Evolutionary conservation across 2,888 invertebrate genomes (phyloP).

Genomic region (Bhutanitis thaidina): DNA sequence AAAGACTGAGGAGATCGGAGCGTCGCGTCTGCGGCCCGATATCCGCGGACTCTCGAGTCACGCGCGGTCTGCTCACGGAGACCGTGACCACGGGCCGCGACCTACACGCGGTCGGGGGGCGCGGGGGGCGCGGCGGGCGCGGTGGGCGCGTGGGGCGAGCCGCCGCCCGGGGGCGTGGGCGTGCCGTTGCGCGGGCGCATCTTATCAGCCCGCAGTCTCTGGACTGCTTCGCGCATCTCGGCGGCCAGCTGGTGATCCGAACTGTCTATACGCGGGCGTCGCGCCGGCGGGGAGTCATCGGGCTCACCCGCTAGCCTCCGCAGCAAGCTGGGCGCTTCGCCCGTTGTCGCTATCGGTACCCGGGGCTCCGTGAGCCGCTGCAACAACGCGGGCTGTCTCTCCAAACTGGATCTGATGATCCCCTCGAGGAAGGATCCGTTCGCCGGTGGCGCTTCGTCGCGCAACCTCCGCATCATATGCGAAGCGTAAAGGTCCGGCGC

Average conservation of each 20-base stretch:
- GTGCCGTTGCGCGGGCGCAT: conserved; percentile 62
- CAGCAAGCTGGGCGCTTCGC: conserved; percentile 81
- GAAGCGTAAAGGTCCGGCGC: conserved; percentile 87
- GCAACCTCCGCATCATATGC: conserved; percentile 89
- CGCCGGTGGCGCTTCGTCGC: conserved; percentile 85
- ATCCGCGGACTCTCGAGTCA: neutral
- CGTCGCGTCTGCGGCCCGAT: conserved; percentile 24
- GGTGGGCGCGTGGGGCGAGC: conserved; percentile 36
- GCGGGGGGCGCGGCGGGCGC: conserved; percentile 36
- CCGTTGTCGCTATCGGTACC: conserved; percentile 33
- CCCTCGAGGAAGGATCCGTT: conserved; percentile 92
- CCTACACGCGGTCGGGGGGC: conserved; percentile 40
- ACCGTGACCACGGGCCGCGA: conserved; percentile 42
- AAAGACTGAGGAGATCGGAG: conserved; percentile 62
- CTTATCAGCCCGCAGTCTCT: conserved; percentile 71
- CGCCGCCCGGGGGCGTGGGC: conserved; percentile 53
- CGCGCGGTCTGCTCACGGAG: too few species aligned
- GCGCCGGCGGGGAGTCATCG: conserved; percentile 74
- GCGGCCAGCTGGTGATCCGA: conserved; percentile 65
- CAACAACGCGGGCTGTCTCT: conserved; percentile 64
- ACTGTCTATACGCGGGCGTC: conserved; percentile 77
- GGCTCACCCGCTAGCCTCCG: conserved; percentile 86
- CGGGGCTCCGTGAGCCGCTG: conserved; percentile 53
- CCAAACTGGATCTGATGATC: conserved; percentile 89
- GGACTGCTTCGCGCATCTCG: conserved; percentile 73